Conservation (phyloP, 1,140 invertebrate genomes). For the Meteorus sp. region DNA sequence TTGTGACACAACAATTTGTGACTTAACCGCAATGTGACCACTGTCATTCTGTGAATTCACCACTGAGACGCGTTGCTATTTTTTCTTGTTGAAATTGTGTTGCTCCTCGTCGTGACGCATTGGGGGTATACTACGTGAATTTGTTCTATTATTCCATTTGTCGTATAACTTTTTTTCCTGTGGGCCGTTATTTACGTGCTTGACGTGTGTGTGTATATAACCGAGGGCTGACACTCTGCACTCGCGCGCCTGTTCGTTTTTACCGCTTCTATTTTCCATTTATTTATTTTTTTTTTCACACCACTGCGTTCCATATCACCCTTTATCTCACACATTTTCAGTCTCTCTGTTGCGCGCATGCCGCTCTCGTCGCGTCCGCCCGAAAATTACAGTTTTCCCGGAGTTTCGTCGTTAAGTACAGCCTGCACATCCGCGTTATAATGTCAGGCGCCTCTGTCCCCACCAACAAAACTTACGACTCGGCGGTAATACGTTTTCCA, state of each 20-base stretch:
- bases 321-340: constrained; percentile 31
- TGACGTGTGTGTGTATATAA: neutral
- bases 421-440: constrained; percentile 55
- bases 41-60: neutral
- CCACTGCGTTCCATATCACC: neutral
- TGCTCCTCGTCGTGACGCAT: too few species aligned
- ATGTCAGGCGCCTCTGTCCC: constrained; percentile 39
- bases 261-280: neutral
- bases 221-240: neutral
- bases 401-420: constrained; percentile 58
- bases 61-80: too few species aligned
- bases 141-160: constrained; percentile 2
- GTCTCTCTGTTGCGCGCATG: constrained; percentile 30
- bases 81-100: too few species aligned
- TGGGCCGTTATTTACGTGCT: neutral
- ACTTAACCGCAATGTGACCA: neutral
- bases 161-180: constrained; percentile 4
- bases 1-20: neutral
- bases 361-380: constrained; percentile 25
- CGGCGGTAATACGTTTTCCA: constrained; percentile 51
- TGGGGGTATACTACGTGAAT: neutral
- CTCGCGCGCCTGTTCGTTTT: neutral
- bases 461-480: constrained; percentile 46
- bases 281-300: neutral
- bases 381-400: constrained; percentile 54